Evolutionary conservation across 2,888 invertebrate species (phyloP).

Genomic region (Neria commutata): DNA sequence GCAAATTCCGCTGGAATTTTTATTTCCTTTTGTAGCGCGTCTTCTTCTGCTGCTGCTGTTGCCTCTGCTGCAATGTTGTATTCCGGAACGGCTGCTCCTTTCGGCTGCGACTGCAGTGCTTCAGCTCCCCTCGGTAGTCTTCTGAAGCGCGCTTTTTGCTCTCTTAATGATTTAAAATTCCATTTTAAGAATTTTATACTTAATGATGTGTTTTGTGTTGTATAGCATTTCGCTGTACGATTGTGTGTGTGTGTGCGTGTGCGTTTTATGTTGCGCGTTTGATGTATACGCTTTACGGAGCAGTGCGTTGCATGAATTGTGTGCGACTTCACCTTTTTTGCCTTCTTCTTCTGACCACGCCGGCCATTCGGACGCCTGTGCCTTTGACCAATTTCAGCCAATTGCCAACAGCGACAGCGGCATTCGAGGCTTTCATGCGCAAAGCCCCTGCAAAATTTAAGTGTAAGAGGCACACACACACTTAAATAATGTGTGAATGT

Average conservation of each 20-base stretch:
- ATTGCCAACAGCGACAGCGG: not conserved
- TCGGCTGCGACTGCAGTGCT: not conserved
- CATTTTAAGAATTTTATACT: constrained; percentile 64
- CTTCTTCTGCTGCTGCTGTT: constrained; percentile 10
- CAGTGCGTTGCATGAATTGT: constrained; percentile 51
- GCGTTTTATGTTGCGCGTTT: constrained; percentile 41
- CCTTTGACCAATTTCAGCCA: not conserved
- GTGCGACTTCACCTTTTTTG: constrained; percentile 51
- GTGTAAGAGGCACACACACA: too few species aligned
- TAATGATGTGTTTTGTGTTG: constrained; percentile 63
- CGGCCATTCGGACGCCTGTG: not conserved
- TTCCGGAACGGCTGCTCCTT: not conserved
- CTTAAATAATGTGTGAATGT: not conserved
- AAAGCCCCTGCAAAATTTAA: not conserved
- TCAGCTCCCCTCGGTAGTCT: constrained; percentile 26
- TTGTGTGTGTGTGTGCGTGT: constrained; percentile 17
- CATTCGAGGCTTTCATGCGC: not conserved
- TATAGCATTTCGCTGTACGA: constrained; percentile 40
- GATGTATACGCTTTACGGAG: constrained; percentile 49
- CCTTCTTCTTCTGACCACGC: not conserved
- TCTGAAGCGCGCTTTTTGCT: constrained; percentile 37
- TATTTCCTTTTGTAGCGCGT: constrained; percentile 5
- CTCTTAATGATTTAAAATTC: constrained; percentile 63
- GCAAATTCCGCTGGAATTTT: constrained; percentile 42
- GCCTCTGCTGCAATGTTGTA: not conserved